Evolutionary conservation across 2,113 vertebrate species (phyloP), one percentile per base, ranked within the genome.

Genomic region (Pseudorectes ferrugineus): DNA sequence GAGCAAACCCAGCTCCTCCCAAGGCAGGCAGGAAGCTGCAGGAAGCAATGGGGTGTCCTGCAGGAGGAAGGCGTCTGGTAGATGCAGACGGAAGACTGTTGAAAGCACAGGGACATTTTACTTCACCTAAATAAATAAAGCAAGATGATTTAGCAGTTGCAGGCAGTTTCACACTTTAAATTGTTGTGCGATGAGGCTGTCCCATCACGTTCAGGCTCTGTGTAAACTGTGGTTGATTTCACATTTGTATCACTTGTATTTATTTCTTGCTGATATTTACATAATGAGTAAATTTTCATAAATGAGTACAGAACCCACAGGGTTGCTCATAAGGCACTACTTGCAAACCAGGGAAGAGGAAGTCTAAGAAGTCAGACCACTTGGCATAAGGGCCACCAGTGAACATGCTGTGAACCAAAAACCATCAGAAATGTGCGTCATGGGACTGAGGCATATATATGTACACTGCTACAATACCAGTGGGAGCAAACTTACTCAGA

Each of bases 391-490:
- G 26, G 19, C 14, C n/a, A 65, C 12, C 22, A n/a, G 16, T 26
- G 12, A 11, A 5, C 4, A 1, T 12, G 19, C 3, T 16, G 10
- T 33, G 63, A 72, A 49, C 6, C 5, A 78, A 59, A 65, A 49
- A 14, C 42, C 4, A 5, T 12, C 14, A 46, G 24, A 58, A 76
- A 70, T 5, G 20, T 24, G 5, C 15, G 31, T 15, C 16, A 10
- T 0, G 1, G 9, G 35, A 20, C 19, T 11, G 24, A 35, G 12
- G 8, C 9, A 18, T 5, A 5, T 19, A 1, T 35, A 43, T 21
- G 42, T n/a, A 51, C 25, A 10, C 40, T 22, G 4, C 16, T 45
- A 10, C 25, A 35, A 29, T 17, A 40, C 18, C 49, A 21, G 18
- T 20, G 15, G 65, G 35, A 55, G 17, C 11, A 62, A 77, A 68